Base-by-base conservation (phyloP, 2,113 vertebrate genomes). In the Lichenostomus cassidix region DNA sequence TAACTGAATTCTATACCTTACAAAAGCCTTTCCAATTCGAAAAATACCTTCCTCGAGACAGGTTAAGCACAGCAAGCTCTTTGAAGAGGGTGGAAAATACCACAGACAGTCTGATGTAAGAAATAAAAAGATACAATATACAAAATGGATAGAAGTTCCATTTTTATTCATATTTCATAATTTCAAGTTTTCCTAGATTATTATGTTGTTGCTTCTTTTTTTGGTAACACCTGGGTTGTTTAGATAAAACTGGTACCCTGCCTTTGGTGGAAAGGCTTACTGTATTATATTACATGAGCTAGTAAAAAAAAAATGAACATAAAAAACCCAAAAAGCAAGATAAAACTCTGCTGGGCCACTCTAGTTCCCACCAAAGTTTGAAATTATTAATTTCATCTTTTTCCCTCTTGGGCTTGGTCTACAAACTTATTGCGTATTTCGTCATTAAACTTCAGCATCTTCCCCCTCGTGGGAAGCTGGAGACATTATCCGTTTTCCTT, bases 401-500 rank as follows among this genome's bases (percentile, higher is more conserved):
- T 15, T 2, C 33, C 64, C 56, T 9, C 13, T 27, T 73, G 67
- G 28, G 5, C 10, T 82, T 23, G 5, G 27, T 60, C 65, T 35
- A 39, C 12, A 24, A 60, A 82, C 14, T 53, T 71, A 52, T n/a
- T 14, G 29, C 15, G 0, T 16, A 78, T 87, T 95, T 46, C 13
- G 11, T 81, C 74, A 56, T 64, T 58, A 68, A 41, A 24, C 20
- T 52, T 41, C 53, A 42, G 17, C 35, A 24, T 53, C 39, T 62
- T 60, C n/a, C 93, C 37, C 42, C 70, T 24, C 22, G 58, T 74
- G 95, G 83, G 89, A 86, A 92, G 95, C 33, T 60, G 46, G 68
- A 92, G 83, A 83, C 39, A 27, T 90, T n/a, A 89, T 71, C 81
- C 80, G 49, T 87, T 96, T 97, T 83, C 84, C 78, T 49, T 64